These are phyloP conservation scores for Sebastes variabilis DNA, from an alignment of 2,797 vertebrate species.

Conservation along the genomic window DNA sequence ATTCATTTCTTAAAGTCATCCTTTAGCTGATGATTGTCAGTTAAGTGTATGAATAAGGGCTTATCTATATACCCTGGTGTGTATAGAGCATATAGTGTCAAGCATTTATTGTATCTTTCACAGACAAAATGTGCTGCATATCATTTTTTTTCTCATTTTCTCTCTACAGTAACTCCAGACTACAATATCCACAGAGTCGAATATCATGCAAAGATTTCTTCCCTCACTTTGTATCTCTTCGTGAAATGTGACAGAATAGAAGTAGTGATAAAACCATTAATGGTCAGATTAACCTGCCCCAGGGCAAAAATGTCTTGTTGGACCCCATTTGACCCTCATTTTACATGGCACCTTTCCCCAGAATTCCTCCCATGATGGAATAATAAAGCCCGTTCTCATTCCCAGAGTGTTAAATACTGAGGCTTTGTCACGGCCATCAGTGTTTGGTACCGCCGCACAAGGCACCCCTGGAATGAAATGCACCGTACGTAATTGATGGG, in stretches of 20 bases:
- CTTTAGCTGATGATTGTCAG: not conserved
- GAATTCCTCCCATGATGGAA: not conserved
- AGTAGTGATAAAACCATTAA: not conserved
- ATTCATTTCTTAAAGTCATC: not conserved
- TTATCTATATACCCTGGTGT: not conserved
- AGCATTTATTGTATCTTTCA: not conserved
- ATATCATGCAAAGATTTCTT: not conserved
- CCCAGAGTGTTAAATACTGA: no score
- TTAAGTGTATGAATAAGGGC: not conserved
- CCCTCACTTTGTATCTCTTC: not conserved
- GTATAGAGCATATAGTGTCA: fast-evolving
- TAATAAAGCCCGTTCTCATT: no score
- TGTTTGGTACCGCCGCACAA: no score
- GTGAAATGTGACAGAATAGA: not conserved
- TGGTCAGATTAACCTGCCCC: not conserved
- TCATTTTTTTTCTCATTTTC: not conserved
- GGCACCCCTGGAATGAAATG: no score
- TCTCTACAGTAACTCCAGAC: not conserved
- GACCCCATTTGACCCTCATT: not conserved
- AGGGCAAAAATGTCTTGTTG: not conserved
- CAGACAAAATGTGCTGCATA: not conserved
- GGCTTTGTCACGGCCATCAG: no score
- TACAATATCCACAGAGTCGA: not conserved
- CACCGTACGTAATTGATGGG: no score
- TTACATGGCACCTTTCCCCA: not conserved